Conservation (phyloP, 2,888 invertebrate species). For the Euzetes globulus region DNA sequence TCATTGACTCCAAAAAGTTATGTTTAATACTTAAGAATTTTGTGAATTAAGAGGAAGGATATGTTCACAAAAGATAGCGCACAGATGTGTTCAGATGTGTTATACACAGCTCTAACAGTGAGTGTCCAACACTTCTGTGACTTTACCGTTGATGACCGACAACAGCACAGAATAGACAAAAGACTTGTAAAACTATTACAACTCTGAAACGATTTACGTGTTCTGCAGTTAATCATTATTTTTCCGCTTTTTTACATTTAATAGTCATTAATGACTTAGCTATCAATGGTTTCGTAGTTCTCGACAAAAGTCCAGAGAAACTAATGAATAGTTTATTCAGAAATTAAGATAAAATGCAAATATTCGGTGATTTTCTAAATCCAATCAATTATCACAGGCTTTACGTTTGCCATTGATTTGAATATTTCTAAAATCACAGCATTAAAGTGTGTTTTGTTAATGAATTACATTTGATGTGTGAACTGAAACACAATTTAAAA, state of each 20-base stretch:
- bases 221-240: not conserved
- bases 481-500: not conserved
- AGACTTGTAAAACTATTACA: not conserved
- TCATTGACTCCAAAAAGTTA: conserved; percentile 3
- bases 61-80: conserved; percentile 8
- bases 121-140: not conserved
- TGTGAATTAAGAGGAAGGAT: conserved; percentile 8
- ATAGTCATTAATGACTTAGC: not conserved
- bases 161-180: not conserved
- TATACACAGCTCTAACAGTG: no score
- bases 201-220: not conserved
- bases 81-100: not conserved
- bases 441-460: no score
- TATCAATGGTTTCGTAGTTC: not conserved
- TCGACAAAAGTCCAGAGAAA: not conserved
- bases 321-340: not conserved
- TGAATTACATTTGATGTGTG: no score
- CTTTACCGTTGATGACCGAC: not conserved
- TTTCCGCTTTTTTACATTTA: not conserved
- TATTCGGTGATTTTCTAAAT: not conserved
- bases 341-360: not conserved
- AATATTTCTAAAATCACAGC: no score
- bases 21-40: not conserved
- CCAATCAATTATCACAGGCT: not conserved
- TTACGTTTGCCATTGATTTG: no score